A percentile compares a stretch with the other conserved stretches of the same genome.
These are phyloP conservation scores for Megastigmus dorsalis DNA, from an alignment of 2,888 invertebrate species.

Conservation along the genomic window DNA sequence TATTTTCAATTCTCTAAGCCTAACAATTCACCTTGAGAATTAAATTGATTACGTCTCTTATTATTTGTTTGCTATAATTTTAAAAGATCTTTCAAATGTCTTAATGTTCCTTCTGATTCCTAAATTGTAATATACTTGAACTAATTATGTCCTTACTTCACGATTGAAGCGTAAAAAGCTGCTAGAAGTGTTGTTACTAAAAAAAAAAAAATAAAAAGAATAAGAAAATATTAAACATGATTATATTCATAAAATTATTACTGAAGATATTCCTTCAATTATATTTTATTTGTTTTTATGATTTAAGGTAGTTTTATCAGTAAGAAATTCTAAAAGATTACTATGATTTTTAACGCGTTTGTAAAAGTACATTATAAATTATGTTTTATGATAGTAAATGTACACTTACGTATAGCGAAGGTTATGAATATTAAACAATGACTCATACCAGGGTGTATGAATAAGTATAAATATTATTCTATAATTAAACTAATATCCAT, in stretches of 20 bases:
- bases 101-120: constrained; percentile 25
- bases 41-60: not conserved
- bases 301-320: not conserved
- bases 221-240: constrained; percentile 15
- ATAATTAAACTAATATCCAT: too few relatives aligned
- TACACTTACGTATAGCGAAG: too few relatives aligned
- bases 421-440: too few relatives aligned
- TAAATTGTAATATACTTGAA: constrained; percentile 29
- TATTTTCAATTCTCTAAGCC: too few relatives aligned
- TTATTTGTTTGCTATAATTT: constrained; percentile 13
- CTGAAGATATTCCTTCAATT: constrained; percentile 1
- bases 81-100: not conserved
- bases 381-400: too few relatives aligned
- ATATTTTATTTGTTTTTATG: not conserved
- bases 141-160: constrained; percentile 23
- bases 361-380: too few relatives aligned
- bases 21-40: too few relatives aligned
- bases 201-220: constrained; percentile 26
- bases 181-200: constrained; percentile 42
- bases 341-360: too few relatives aligned
- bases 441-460: too few relatives aligned
- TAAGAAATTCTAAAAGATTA: too few relatives aligned
- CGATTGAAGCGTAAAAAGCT: constrained; percentile 27
- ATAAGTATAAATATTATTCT: too few relatives aligned
- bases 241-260: constrained; percentile 6